Conservation (phyloP, 2,797 vertebrate species). For the Stomatorhinus walkeri region DNA sequence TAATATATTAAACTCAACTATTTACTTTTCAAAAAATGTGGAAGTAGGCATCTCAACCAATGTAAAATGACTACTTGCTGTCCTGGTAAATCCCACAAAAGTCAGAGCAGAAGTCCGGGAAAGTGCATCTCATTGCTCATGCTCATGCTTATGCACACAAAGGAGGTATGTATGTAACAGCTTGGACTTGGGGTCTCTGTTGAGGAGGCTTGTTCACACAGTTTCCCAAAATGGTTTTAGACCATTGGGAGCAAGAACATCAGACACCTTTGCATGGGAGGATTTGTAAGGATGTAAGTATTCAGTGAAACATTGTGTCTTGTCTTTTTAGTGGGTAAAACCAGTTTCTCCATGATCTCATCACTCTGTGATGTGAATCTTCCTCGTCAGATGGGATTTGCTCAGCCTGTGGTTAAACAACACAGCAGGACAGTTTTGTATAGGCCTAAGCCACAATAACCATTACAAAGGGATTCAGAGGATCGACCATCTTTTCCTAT, state of each 20-base stretch:
- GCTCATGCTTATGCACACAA: background rate
- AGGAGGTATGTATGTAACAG: background rate
- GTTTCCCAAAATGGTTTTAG: background rate
- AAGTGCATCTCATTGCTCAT: background rate
- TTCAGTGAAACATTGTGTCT: background rate
- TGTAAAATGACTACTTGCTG: background rate
- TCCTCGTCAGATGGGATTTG: background rate
- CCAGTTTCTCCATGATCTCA: constrained; percentile 14
- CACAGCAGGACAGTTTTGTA: background rate
- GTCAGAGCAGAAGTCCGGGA: background rate
- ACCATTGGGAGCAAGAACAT: background rate
- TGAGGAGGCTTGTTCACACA: background rate
- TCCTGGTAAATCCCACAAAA: background rate
- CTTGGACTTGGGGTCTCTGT: background rate
- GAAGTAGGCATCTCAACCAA: background rate
- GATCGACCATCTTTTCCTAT: background rate
- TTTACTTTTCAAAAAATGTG: background rate
- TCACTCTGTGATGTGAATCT: background rate
- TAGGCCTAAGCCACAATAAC: background rate
- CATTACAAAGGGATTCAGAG: background rate
- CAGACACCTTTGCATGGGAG: background rate
- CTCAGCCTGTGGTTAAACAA: constrained; percentile 1
- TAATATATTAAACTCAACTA: background rate
- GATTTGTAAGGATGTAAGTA: background rate
- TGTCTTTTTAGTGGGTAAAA: background rate